Conservation (phyloP, 2,797 vertebrate species). For the Uromys caudimaculatus region DNA sequence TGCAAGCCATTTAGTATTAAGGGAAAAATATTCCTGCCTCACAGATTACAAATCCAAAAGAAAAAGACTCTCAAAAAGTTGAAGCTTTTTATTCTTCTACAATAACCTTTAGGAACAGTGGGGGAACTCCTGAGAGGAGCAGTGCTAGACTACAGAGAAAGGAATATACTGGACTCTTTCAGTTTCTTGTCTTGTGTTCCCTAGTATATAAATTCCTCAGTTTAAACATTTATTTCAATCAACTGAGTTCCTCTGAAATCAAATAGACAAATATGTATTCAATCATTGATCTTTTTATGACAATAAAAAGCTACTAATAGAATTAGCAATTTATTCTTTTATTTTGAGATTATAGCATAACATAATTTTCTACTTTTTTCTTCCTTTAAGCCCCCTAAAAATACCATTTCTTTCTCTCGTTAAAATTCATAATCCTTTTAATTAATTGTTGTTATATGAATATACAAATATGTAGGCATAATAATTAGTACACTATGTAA, state of each 20-base stretch:
- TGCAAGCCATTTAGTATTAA: background rate
- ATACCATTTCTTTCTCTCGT: background rate
- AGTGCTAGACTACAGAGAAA: background rate
- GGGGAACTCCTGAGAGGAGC: accelerated
- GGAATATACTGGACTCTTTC: background rate
- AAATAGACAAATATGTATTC: background rate
- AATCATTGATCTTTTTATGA: background rate
- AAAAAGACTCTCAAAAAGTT: accelerated
- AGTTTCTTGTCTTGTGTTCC: background rate
- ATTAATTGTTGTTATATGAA: background rate
- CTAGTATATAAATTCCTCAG: background rate
- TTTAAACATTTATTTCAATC: conserved; percentile 28
- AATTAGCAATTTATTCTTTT: background rate
- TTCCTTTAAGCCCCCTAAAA: background rate
- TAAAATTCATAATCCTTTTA: background rate
- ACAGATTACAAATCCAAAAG: background rate
- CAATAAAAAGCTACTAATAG: background rate
- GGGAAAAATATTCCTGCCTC: background rate
- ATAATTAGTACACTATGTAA: background rate
- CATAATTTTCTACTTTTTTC: background rate
- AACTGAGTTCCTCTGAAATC: background rate
- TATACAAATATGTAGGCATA: background rate
- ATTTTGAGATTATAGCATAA: background rate
- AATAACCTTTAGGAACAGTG: background rate
- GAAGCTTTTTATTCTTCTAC: background rate